Evolutionary conservation across 1,140 invertebrate genomes (phyloP), one percentile per base, ranked within the genome.

Genomic region (Daktulosphaira vitifoliae): DNA sequence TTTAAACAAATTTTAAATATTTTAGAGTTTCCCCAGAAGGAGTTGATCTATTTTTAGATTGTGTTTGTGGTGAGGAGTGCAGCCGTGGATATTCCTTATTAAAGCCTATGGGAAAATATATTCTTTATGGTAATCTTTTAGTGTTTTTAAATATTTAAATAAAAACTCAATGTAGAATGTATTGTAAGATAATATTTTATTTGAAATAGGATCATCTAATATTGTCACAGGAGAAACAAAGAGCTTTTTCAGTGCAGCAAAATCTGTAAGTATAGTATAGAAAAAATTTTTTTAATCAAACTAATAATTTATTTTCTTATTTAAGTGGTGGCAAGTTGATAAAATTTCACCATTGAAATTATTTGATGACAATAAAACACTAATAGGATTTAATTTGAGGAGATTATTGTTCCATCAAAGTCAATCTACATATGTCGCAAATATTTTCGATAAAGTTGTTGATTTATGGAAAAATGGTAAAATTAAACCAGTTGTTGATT

Each of bases 271-370:
- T 86, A 25, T 23, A 25, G 6, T 16, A 8, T 59, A 65, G 29
- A 48, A 16, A 48, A n/a, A n/a, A n/a, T n/a, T 9, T 7, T 9
- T 49, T 52, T 15, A 52, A 52, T 49, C 8, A 49, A 16, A 38
- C 18, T 11, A 20, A 8, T 38, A 54, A 4, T 37, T 54, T 33
- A 20, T 52, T 62, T 2, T 38, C 11, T 51, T 2, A 51, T 80
- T 77, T 15, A 72, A 86, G 86, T 92, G 89, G 89, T 92, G 88
- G 89, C 88, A 90, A 79, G 88, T 90, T 18, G 89, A 92, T 74
- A 92, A 91, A 77, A 81, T 92, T 46, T 89, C 85, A 7, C 89
- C 89, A 1, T 82, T 92, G 69, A 92, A 91, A 76, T 76, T 93
- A 67, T 92, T 86, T 74, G 89, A 92, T 71, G 90, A 94, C 72